Base-by-base conservation (phyloP, 2,888 invertebrate genomes). In the Trissonchulus sp. region DNA sequence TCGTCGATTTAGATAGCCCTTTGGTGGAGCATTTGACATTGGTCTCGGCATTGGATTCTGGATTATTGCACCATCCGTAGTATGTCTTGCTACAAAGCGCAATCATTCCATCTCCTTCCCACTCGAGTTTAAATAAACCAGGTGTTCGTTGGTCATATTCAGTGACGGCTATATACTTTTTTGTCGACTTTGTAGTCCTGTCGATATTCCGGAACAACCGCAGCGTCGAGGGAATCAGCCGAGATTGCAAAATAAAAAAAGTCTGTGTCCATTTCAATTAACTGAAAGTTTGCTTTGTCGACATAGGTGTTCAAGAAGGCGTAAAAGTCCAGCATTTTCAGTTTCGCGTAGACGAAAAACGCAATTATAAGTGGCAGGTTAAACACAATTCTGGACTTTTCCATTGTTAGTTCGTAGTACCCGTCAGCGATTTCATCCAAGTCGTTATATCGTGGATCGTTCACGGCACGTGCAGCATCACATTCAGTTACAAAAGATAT, bases 251-350 rank as follows among this genome's bases (percentile, higher is more conserved):
- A 35, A 36, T 69, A 69, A n/a, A 69, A 37, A 36, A 30, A 33
- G n/a, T 69, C 71, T 3, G 71, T 69, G 37, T 69, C 71, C 71
- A 69, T 69, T 69, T 69, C 3, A 8, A 69, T 31, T 28, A 65
- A 34, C n/a, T 34, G 28, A 3, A 31, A 15, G 3, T 34, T 69
- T 31, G 3, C 31, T 3, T 31, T 3, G 23, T 35, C 71, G 2
- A 34, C 3, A 69, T 34, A 3, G 8, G n/a, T 35, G 2, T n/a
- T 23, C n/a, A 69, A 8, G n/a, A 69, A 23, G 8, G n/a, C 31
- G 65, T 65, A 65, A 65, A 65, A 65, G 31, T 69, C 37, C 35
- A 69, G 71, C 71, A 69, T 69, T 23, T 28, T n/a, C 3, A 69
- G 8, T 69, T 69, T 69, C 3, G 71, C 34, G 37, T 69, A 69